Evolutionary conservation across 1,140 invertebrate species (phyloP).

Genomic region (Drosophila melanica): DNA sequence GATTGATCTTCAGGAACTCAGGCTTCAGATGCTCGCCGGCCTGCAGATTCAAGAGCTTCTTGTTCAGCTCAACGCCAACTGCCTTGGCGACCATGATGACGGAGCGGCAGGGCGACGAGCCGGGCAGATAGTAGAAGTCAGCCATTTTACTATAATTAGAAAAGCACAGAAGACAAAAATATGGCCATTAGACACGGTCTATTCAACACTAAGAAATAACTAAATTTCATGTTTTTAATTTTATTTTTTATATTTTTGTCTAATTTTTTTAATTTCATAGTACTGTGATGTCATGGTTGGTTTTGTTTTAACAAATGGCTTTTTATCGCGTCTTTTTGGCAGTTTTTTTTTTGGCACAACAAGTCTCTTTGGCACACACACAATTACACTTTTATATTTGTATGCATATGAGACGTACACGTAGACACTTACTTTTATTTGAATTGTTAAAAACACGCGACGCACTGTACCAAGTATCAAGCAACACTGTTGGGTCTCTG

Average conservation of each 20-base stretch:
- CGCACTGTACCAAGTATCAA: conserved; percentile 71
- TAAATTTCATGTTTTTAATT: conserved; percentile 4
- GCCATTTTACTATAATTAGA: conserved; percentile 58
- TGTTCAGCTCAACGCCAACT: conserved; percentile 89
- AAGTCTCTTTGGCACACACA: conserved; percentile 38
- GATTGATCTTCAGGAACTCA: conserved; percentile 88
- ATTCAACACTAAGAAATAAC: neutral
- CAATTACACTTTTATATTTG: neutral
- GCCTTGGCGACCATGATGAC: conserved; percentile 88
- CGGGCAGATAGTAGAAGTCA: conserved; percentile 88
- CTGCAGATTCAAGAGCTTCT: conserved; percentile 88
- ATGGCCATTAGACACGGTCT: conserved; percentile 14
- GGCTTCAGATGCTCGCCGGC: conserved; percentile 88
- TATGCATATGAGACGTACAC: neutral
- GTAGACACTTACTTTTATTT: conserved; percentile 55
- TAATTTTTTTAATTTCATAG: neutral
- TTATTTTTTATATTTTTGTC: too few relatives aligned
- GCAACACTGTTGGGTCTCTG: conserved; percentile 42
- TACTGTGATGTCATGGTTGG: neutral
- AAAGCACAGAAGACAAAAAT: conserved; percentile 24
- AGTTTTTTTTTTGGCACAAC: conserved; percentile 8
- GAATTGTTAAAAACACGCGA: conserved; percentile 42
- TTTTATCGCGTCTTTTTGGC: too few relatives aligned
- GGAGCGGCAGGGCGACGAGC: conserved; percentile 89
- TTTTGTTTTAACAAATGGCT: conserved; percentile 3